These are phyloP conservation scores for Tyrannus savana DNA, from an alignment of 2,113 vertebrate species.

Conservation along the genomic window DNA sequence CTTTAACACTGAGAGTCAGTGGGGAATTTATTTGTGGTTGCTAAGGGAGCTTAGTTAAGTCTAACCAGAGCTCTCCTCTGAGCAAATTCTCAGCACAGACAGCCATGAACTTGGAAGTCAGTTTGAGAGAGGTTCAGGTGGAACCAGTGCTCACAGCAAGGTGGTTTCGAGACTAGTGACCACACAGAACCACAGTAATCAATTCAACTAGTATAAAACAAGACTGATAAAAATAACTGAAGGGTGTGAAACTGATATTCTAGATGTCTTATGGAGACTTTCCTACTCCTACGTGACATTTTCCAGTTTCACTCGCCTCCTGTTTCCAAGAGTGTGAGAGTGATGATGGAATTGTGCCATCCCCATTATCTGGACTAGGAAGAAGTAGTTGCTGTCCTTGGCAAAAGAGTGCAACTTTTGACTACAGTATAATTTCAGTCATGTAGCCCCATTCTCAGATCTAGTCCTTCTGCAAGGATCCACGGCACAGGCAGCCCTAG, in stretches of 20 bases:
- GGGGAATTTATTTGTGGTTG: background rate
- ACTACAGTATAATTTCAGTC: background rate
- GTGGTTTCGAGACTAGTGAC: background rate
- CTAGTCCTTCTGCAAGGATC: background rate
- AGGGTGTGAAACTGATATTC: background rate
- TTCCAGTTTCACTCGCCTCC: background rate
- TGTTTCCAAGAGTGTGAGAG: background rate
- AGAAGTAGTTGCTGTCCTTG: background rate
- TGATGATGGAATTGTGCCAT: background rate
- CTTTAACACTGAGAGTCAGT: background rate
- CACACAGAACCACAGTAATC: background rate
- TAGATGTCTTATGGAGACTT: background rate
- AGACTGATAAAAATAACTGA: background rate
- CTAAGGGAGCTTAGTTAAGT: background rate
- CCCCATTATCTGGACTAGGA: background rate
- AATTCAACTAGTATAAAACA: background rate
- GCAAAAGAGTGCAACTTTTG: background rate
- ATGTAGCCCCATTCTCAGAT: background rate
- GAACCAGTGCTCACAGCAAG: background rate
- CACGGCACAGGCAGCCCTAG: background rate
- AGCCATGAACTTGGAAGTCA: background rate
- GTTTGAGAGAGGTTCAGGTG: background rate
- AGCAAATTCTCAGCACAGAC: rapidly evolving
- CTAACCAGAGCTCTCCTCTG: background rate
- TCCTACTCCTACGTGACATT: background rate